Conservation (phyloP, 2,888 invertebrate species). For the Lycaena phlaeas region DNA sequence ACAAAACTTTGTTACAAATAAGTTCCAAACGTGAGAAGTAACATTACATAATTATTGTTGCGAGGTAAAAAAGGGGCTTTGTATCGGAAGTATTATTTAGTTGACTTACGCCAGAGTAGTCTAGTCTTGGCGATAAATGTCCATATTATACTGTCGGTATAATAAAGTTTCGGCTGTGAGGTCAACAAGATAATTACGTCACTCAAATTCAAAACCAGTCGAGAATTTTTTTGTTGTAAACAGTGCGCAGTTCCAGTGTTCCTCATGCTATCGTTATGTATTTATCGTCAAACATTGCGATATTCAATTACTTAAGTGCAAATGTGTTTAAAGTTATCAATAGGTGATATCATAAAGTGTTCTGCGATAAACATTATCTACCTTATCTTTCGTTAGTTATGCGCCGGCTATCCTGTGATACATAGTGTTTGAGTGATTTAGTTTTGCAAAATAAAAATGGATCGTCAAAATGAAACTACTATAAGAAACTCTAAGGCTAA, state of each 20-base stretch:
- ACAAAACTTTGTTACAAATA: not conserved
- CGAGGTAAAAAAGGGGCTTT: not conserved
- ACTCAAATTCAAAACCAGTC: conserved; percentile 12
- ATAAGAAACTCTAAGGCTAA: conserved; percentile 22
- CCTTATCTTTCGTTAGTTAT: conserved; percentile 29
- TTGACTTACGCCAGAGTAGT: not conserved
- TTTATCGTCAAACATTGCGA: not conserved
- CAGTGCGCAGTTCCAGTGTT: conserved; percentile 27
- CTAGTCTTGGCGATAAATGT: not conserved
- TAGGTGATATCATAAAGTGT: conserved; percentile 36
- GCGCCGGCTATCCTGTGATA: conserved; percentile 31
- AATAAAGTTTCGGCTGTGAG: conserved; percentile 1
- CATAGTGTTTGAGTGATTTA: conserved; percentile 19
- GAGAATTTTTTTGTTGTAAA: conserved; percentile 54
- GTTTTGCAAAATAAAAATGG: conserved; percentile 18
- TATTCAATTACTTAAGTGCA: not conserved
- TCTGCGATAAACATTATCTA: conserved; percentile 44
- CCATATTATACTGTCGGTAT: not conserved
- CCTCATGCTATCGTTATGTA: not conserved
- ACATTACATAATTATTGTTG: not conserved
- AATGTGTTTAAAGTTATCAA: conserved; percentile 28
- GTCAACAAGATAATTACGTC: conserved; percentile 4
- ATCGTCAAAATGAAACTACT: conserved; percentile 12
- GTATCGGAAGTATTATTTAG: not conserved
- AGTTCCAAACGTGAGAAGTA: not conserved